These are phyloP conservation scores for Phaonia tiefii DNA, from an alignment of 2,888 invertebrate genomes.

Conservation along the genomic window DNA sequence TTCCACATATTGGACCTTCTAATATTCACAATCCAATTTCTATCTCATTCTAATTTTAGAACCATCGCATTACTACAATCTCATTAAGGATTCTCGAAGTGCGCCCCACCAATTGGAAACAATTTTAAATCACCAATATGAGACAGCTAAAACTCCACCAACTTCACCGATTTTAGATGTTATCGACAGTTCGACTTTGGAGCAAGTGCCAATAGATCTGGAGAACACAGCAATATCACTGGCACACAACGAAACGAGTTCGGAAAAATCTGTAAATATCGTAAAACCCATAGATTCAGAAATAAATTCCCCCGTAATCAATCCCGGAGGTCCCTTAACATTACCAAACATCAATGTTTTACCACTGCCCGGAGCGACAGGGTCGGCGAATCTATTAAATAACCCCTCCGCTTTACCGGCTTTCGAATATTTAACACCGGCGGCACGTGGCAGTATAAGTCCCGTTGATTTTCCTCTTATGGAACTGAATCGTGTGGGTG, in stretches of 20 bases:
- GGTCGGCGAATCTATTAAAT: conserved; percentile 17
- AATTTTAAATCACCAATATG: conserved; percentile 57
- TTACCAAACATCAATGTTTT: conserved; percentile 65
- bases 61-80: conserved; percentile 70
- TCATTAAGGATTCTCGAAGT: conserved; percentile 68
- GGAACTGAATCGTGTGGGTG: conserved; percentile 75
- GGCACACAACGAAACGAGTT: conserved; percentile 48
- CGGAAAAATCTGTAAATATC: conserved; percentile 65
- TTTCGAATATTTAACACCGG: conserved; percentile 75
- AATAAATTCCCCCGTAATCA: conserved; percentile 55
- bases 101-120: conserved; percentile 43
- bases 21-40: not conserved
- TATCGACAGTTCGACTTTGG: conserved; percentile 71
- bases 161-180: conserved; percentile 76
- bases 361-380: conserved; percentile 63
- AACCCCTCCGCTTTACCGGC: conserved; percentile 71
- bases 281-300: conserved; percentile 47
- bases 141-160: conserved; percentile 58
- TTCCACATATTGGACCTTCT: too few relatives aligned
- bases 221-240: conserved; percentile 39
- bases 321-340: not conserved
- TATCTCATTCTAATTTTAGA: conserved; percentile 69
- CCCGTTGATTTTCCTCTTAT: conserved; percentile 75
- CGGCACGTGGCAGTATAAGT: conserved; percentile 69
- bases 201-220: conserved; percentile 48